phyloP scores from a whole-genome alignment of 2,113 vertebrate genomes.

The Bucco capensis region DNA sequence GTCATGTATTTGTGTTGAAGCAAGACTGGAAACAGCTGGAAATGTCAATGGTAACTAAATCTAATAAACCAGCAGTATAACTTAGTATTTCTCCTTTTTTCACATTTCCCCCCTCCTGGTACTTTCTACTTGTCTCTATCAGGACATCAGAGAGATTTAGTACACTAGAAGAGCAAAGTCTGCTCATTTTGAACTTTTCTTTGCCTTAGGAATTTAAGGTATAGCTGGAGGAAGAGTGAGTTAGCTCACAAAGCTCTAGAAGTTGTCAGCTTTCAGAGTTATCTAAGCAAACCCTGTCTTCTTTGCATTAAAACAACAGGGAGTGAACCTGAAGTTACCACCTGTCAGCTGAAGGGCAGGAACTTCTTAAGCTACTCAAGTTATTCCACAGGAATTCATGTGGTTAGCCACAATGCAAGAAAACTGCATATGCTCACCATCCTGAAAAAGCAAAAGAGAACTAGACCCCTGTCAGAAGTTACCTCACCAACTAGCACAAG shows the following conservation, averaged over 20 bases:
- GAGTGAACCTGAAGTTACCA: background rate
- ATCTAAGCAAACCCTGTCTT: background rate
- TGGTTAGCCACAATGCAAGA: background rate
- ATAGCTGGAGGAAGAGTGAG: background rate
- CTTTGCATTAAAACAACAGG: background rate
- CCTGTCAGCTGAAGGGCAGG: background rate
- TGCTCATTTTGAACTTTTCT: background rate
- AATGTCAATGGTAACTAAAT: background rate
- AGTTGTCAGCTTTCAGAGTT: background rate
- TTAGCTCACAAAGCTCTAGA: background rate
- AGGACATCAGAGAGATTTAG: background rate
- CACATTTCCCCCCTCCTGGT: background rate
- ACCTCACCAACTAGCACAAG: background rate
- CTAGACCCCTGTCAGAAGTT: background rate
- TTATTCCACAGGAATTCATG: background rate
- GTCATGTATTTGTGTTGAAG: background rate
- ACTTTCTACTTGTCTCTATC: background rate
- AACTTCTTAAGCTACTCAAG: background rate
- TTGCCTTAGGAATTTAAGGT: background rate
- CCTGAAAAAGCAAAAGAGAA: background rate
- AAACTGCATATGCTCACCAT: fast-evolving
- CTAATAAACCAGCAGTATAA: background rate
- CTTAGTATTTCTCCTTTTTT: background rate
- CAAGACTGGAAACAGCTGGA: background rate
- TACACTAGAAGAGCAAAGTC: background rate